Base-by-base conservation (phyloP, 2,113 vertebrate species). In the Cyprinodon tularosa region DNA sequence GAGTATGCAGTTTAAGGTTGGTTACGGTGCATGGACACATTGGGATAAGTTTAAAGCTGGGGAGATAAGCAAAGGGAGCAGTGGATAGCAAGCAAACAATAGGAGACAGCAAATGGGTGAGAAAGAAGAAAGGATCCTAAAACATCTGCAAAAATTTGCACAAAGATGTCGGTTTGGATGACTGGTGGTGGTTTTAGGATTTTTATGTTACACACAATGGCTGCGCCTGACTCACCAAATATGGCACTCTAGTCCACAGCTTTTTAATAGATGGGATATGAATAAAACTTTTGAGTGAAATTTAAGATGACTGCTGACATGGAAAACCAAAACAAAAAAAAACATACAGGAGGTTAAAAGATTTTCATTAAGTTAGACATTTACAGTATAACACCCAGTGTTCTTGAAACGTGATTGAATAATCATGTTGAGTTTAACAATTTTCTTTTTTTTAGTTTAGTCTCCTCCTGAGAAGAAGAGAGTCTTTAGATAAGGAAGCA, bases 1-100 rank as follows among this genome's bases (percentile, higher is more conserved):
- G 86, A 90, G 85, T 84, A 84, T 85, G 83, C 79, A 87, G 83
- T 72, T 77, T 83, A 78, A 80, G 85, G n/a, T 89, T 82, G 84
- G 85, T 84, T 80, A 67, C 74, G 80, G 78, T 85, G 85, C 66
- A 67, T 88, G 78, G 84, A 69, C 84, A 85, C 42, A 65, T n/a
- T 72, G 62, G 74, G 80, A 78, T 66, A 64, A 48, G 39, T 85
- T 83, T 77, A 48, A 73, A 82, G 47, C 3, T 61, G 78, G 68
- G 64, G 42, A 82, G 57, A 72, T 39, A 47, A 76, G 76, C 44
- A 20, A 38, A 66, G 64, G 60, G 61, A 79, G 62, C 63, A 81
- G 65, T 72, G 63, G 73, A 71, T 17, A 29, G 53, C 5, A 13
- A 62, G 38, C 40, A 53, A 72, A 3, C 36, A 72, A 60, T 17